Evolutionary conservation across 2,113 vertebrate species (phyloP).

Genomic region (Dinomys branickii): DNA sequence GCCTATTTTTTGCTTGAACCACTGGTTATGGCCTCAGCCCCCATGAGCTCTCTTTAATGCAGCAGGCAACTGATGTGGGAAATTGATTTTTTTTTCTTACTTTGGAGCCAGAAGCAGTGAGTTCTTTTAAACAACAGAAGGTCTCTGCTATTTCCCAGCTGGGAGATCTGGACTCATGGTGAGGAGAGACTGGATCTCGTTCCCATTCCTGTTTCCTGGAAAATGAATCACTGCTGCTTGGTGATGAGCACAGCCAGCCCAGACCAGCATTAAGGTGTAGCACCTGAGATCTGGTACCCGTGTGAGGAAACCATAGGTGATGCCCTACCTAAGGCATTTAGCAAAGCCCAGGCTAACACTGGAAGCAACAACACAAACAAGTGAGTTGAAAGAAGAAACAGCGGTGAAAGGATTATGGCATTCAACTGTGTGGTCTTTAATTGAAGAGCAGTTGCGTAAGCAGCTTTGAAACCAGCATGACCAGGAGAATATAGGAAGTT

Average conservation of each 20-base stretch:
- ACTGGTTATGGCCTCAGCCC: not conserved
- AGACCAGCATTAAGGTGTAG: not conserved
- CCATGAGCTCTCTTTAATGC: not conserved
- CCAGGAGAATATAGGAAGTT: not conserved
- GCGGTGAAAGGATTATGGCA: not conserved
- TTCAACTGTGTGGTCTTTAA: not conserved
- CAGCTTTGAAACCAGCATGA: not conserved
- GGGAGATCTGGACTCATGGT: not conserved
- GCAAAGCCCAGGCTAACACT: not conserved
- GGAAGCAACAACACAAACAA: not conserved
- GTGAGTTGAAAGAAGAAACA: not conserved
- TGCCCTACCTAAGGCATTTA: not conserved
- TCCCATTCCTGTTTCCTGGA: not conserved
- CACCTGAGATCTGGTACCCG: not conserved
- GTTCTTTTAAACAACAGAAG: conserved; percentile 12
- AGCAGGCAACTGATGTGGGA: not conserved
- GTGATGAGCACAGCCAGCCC: not conserved
- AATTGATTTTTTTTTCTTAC: not conserved
- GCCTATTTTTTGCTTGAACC: not conserved
- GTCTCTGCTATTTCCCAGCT: not conserved
- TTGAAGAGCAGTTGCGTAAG: not conserved
- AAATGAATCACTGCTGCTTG: not conserved
- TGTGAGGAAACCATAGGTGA: not conserved
- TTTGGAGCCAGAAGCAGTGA: not conserved
- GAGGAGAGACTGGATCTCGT: not conserved